phyloP scores from a whole-genome alignment of 2,888 invertebrate species.

The Lacanobia wlatinum region DNA sequence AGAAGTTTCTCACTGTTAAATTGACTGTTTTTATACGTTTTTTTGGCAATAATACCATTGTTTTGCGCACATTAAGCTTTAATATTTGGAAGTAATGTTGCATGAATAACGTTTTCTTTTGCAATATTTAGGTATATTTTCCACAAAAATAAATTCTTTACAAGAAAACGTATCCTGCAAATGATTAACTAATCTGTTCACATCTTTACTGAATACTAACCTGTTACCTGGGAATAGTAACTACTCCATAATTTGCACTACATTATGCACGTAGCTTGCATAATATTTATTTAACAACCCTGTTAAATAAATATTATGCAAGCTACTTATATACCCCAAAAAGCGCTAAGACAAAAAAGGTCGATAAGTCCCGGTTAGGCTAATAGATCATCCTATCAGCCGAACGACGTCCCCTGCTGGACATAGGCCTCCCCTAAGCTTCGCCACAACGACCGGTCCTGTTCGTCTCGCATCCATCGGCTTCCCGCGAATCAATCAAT shows the following conservation, averaged over 20 bases:
- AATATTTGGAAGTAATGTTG: conserved; percentile 21
- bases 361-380: too few relatives aligned
- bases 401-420: too few relatives aligned
- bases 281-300: neutral
- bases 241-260: too few relatives aligned
- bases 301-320: too few relatives aligned
- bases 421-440: too few relatives aligned
- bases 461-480: too few relatives aligned
- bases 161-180: neutral
- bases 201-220: neutral
- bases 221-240: too few relatives aligned
- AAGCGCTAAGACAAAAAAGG: too few relatives aligned
- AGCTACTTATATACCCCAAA: too few relatives aligned
- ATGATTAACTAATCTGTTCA: neutral
- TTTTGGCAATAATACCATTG: conserved; percentile 49
- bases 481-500: too few relatives aligned
- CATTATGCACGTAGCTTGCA: neutral
- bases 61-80: conserved; percentile 39
- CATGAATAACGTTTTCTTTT: conserved; percentile 2
- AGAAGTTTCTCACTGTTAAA: conserved; percentile 56
- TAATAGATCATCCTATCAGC: too few relatives aligned
- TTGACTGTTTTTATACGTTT: conserved; percentile 52
- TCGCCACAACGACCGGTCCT: too few relatives aligned
- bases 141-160: neutral
- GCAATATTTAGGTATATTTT: neutral